Percentiles rank a stretch among this genome's conserved stretches.
phyloP scores from a whole-genome alignment of 2,113 vertebrate genomes.

The Ciconia maguari region DNA sequence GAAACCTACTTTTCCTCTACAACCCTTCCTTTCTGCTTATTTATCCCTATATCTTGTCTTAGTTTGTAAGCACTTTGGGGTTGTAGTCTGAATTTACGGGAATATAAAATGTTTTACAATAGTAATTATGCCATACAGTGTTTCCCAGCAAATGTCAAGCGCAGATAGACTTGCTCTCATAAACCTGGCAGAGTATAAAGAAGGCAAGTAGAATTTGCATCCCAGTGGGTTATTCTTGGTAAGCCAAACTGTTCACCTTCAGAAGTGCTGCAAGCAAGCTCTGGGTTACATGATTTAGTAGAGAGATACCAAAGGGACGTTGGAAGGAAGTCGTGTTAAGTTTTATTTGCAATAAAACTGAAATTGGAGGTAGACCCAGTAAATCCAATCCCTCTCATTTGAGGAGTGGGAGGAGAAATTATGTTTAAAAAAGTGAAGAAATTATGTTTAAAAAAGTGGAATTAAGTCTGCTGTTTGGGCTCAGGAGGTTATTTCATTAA shows the following conservation, averaged over 20 bases:
- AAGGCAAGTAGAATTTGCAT: background rate
- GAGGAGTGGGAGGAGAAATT: background rate
- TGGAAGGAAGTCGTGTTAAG: background rate
- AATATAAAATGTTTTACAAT: background rate
- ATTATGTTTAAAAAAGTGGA: background rate
- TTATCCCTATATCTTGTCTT: background rate
- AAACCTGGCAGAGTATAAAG: background rate
- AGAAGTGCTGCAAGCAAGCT: background rate
- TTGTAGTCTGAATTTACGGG: background rate
- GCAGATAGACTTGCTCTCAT: background rate
- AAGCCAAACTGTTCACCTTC: slow-evolving; percentile 9
- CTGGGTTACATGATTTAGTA: background rate
- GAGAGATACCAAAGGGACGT: background rate
- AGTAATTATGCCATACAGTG: background rate
- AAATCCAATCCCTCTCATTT: background rate
- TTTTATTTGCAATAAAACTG: background rate
- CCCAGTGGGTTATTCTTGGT: background rate
- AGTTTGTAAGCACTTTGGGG: background rate
- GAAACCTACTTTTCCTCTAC: background rate
- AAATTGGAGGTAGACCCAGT: background rate
- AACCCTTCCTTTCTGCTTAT: background rate
- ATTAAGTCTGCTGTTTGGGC: background rate
- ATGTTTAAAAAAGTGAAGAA: background rate
- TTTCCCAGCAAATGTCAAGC: slow-evolving; percentile 1
- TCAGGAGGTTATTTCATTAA: background rate